Conservation (phyloP, 2,888 invertebrate species). For the Drosophila histrio region DNA sequence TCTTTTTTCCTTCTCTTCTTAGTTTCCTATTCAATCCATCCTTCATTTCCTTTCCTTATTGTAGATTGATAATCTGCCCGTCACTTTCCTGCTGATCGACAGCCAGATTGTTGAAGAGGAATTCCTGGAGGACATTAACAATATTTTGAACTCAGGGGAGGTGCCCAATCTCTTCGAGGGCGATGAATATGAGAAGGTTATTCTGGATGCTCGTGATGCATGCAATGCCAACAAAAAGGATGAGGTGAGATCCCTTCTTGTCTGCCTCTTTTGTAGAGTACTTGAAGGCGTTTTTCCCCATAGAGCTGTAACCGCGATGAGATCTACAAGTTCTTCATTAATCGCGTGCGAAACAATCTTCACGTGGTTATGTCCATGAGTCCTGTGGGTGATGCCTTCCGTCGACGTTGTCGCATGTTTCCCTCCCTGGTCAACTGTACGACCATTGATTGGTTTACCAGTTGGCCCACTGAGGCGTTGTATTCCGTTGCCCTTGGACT, state of each 20-base stretch:
- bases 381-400: constrained; percentile 94
- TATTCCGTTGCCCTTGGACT: constrained; percentile 92
- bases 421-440: constrained; percentile 97
- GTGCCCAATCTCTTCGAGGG: constrained; percentile 95
- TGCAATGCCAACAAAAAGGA: constrained; percentile 86
- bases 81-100: constrained; percentile 94
- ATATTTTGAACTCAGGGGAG: constrained; percentile 96
- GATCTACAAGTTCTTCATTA: constrained; percentile 94
- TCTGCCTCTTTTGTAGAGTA: too few relatives aligned
- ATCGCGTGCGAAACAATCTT: constrained; percentile 91
- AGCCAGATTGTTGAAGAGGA: constrained; percentile 95
- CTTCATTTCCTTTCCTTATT: not conserved
- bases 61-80: constrained; percentile 87
- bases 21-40: not conserved
- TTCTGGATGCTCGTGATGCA: constrained; percentile 89
- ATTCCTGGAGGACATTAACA: constrained; percentile 96
- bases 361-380: constrained; percentile 96
- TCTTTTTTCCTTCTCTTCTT: not conserved
- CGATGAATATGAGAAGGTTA: constrained; percentile 93
- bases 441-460: constrained; percentile 97
- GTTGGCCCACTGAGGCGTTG: constrained; percentile 95
- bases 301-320: constrained; percentile 89
- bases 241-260: constrained; percentile 31
- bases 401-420: constrained; percentile 95
- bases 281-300: not conserved